Percentiles rank a stretch among this genome's conserved stretches.
Conservation (phyloP, 2,113 vertebrate genomes). For the Trogon melanurus region DNA sequence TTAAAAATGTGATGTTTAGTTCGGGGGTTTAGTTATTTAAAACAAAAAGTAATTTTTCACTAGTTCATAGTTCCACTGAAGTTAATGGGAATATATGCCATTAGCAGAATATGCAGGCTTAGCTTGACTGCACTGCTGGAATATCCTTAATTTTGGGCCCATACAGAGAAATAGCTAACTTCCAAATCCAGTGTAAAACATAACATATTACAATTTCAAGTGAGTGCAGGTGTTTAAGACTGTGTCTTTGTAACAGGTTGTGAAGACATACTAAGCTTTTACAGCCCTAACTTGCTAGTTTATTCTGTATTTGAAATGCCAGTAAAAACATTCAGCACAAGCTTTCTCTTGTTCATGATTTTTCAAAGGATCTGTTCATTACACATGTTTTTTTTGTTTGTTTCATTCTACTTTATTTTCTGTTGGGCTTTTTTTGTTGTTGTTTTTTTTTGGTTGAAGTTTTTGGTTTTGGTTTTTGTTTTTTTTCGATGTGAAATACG, state of each 20-base stretch:
- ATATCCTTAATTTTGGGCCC: not conserved
- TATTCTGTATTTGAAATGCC: not conserved
- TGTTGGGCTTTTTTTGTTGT: no score
- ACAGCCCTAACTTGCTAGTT: not conserved
- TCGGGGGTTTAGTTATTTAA: not conserved
- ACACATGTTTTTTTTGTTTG: accelerated
- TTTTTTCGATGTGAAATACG: not conserved
- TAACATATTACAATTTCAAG: not conserved
- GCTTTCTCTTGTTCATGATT: not conserved
- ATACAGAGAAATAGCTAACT: not conserved
- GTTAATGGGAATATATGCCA: not conserved
- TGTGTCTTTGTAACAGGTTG: not conserved
- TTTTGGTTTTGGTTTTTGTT: not conserved
- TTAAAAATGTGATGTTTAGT: not conserved
- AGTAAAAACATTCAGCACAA: not conserved
- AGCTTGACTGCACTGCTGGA: not conserved
- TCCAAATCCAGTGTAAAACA: not conserved
- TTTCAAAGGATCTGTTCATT: not conserved
- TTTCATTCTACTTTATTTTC: not conserved
- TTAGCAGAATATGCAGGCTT: not conserved
- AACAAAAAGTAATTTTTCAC: not conserved
- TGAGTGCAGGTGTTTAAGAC: not conserved
- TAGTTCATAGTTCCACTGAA: not conserved
- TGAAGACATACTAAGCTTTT: not conserved
- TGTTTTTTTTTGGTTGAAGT: not conserved